Conservation (phyloP, 2,888 invertebrate species). For the Platycheirus rosarum region DNA sequence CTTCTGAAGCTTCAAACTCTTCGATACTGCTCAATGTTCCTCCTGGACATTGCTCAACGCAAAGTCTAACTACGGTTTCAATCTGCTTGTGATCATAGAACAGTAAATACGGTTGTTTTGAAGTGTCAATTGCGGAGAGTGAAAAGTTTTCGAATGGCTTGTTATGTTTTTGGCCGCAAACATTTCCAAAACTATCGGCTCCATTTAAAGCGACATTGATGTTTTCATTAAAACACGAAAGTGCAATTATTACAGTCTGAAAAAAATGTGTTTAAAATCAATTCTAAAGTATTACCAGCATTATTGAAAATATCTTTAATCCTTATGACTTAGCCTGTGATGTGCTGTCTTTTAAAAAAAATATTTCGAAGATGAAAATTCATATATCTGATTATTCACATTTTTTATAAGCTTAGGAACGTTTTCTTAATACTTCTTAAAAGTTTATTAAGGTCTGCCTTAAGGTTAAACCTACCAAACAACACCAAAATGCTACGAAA, state of each 20-base stretch:
- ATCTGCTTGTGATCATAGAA: constrained; percentile 91
- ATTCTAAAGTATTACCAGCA: too few species aligned
- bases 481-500: constrained; percentile 3
- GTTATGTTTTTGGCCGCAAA: constrained; percentile 93
- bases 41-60: constrained; percentile 93
- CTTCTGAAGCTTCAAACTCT: too few species aligned
- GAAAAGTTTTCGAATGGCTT: constrained; percentile 88
- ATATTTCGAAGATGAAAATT: too few species aligned
- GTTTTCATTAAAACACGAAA: constrained; percentile 85
- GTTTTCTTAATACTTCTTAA: too few species aligned
- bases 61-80: constrained; percentile 90
- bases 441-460: too few species aligned
- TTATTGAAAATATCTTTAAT: too few species aligned
- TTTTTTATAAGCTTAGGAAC: too few species aligned
- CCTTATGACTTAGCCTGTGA: too few species aligned
- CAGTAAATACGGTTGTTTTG: constrained; percentile 90
- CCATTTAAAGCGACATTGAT: constrained; percentile 93
- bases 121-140: constrained; percentile 91
- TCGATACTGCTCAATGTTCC: not conserved
- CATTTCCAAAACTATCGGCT: constrained; percentile 96
- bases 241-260: not conserved
- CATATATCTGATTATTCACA: too few species aligned
- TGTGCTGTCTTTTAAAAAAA: too few species aligned
- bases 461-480: not conserved
- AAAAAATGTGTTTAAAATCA: too few species aligned